phyloP scores from a whole-genome alignment of 2,888 invertebrate genomes.

The Eretmocerus hayati region DNA sequence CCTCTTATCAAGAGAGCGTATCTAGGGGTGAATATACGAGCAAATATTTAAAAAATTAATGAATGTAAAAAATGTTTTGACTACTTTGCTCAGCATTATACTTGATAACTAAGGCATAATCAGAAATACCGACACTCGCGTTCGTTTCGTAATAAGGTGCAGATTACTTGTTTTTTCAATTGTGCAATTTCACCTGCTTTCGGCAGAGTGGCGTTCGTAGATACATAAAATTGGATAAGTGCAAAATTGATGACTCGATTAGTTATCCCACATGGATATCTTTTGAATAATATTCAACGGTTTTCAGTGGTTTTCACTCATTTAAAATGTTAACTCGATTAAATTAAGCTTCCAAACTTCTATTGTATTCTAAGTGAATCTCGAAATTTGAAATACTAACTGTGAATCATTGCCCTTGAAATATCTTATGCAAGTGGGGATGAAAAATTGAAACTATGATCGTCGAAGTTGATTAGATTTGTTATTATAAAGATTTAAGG shows the following conservation, averaged over 20 bases:
- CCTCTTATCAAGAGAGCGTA: conserved; percentile 42
- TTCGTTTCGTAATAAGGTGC: conserved; percentile 9
- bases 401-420: conserved; percentile 13
- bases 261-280: conserved; percentile 3
- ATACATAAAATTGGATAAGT: conserved; percentile 3
- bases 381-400: conserved; percentile 10
- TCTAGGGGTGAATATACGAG: conserved; percentile 25
- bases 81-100: neutral
- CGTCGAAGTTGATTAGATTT: conserved; percentile 17
- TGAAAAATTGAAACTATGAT: conserved; percentile 3
- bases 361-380: conserved; percentile 7
- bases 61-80: conserved; percentile 6
- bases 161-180: conserved; percentile 13
- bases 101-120: neutral
- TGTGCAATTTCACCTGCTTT: conserved; percentile 17
- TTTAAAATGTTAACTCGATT: conserved; percentile 4
- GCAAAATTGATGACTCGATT: conserved; percentile 11
- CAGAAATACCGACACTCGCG: neutral
- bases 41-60: conserved; percentile 13
- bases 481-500: conserved; percentile 31
- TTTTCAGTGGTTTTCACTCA: conserved; percentile 8
- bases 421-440: conserved; percentile 8
- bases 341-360: conserved; percentile 8
- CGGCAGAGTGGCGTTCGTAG: neutral
- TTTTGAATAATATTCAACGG: conserved; percentile 4